Percentiles rank a stretch among this genome's conserved stretches.
These are phyloP conservation scores for Pachymerium ferrugineum DNA, from an alignment of 2,888 invertebrate species.

Conservation along the genomic window DNA sequence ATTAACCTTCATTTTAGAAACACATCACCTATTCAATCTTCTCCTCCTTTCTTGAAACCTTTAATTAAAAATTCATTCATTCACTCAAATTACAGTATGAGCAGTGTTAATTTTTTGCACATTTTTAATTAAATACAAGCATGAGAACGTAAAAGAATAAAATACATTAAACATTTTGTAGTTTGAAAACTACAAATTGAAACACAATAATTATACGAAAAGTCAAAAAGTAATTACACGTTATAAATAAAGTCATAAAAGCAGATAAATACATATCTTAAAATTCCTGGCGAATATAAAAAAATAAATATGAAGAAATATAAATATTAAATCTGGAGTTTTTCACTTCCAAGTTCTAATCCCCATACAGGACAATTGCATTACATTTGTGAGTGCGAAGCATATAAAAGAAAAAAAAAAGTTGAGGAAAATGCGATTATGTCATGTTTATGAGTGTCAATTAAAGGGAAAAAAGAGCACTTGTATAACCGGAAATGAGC, in stretches of 20 bases:
- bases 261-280: not conserved
- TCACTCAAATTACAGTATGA: not conserved
- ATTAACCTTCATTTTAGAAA: too few species aligned
- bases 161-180: not conserved
- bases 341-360: not conserved
- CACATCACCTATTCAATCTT: too few species aligned
- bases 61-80: not conserved
- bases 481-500: slow-evolving; percentile 13
- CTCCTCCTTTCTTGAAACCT: too few species aligned
- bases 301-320: not conserved
- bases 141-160: not conserved
- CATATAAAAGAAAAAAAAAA: too few species aligned
- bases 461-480: not conserved
- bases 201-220: not conserved
- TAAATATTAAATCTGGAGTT: not conserved
- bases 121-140: not conserved
- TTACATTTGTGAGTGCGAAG: not conserved
- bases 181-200: not conserved
- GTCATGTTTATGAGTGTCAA: slow-evolving; percentile 13
- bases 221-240: slow-evolving; percentile 4
- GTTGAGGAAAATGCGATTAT: slow-evolving; percentile 13
- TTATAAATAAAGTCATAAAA: not conserved
- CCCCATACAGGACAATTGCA: not conserved
- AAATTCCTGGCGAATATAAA: not conserved
- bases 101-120: not conserved